A percentile compares a stretch with the other conserved stretches of the same genome.
These are phyloP conservation scores for Galerucella pusilla DNA, from an alignment of 2,888 invertebrate genomes.

Conservation along the genomic window DNA sequence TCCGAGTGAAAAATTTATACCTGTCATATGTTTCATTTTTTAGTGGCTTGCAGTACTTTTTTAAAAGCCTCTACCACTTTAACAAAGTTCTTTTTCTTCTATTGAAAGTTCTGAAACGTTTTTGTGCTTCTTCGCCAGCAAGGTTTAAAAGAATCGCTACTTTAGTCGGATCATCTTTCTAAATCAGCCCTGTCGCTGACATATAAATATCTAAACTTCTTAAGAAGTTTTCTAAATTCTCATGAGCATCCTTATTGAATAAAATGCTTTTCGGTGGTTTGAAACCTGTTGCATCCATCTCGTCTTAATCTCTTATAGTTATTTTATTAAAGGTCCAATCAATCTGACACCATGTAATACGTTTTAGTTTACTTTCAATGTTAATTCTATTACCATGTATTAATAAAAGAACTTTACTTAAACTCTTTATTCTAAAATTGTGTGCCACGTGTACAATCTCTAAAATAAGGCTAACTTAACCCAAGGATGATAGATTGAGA, in stretches of 20 bases:
- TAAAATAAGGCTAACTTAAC: too few species aligned
- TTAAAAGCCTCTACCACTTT: slow-evolving; percentile 27
- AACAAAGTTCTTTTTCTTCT: slow-evolving; percentile 29
- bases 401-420: too few species aligned
- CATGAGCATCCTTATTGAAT: neutral
- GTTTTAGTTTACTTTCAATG: too few species aligned
- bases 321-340: neutral
- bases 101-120: slow-evolving; percentile 35
- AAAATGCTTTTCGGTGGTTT: neutral
- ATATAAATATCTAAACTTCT: neutral
- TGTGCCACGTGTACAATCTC: too few species aligned
- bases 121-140: slow-evolving; percentile 44
- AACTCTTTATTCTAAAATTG: too few species aligned
- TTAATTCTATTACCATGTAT: too few species aligned
- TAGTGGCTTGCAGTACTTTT: slow-evolving; percentile 39
- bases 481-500: too few species aligned
- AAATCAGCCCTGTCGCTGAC: neutral
- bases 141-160: slow-evolving; percentile 12
- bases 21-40: slow-evolving; percentile 41
- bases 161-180: neutral
- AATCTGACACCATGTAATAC: neutral
- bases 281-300: neutral
- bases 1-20: slow-evolving; percentile 41
- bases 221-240: neutral
- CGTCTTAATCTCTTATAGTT: neutral